Percentiles rank a stretch among this genome's conserved stretches.
These are phyloP conservation scores for Dioctria linearis DNA, from an alignment of 2,888 invertebrate species.

Conservation along the genomic window DNA sequence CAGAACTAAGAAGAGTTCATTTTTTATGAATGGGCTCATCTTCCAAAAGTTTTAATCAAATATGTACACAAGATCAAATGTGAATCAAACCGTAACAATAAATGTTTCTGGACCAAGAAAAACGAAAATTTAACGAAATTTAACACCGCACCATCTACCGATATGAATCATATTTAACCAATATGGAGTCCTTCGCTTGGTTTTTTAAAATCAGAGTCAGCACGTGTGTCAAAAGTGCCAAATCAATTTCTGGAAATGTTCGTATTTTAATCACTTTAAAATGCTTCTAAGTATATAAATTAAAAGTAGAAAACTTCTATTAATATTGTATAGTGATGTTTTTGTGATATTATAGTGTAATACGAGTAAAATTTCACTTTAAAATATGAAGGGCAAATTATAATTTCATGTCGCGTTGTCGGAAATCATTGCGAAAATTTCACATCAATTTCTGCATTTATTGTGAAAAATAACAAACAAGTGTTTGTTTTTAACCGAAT, in stretches of 20 bases:
- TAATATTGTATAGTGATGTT: not conserved
- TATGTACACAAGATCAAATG: too few species aligned
- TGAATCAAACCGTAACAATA: too few species aligned
- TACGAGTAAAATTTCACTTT: not conserved
- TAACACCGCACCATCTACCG: conserved; percentile 38
- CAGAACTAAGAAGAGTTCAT: too few species aligned
- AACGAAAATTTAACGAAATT: conserved; percentile 21
- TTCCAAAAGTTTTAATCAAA: too few species aligned
- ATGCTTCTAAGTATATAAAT: conserved; percentile 48
- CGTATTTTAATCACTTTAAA: conserved; percentile 65
- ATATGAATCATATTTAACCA: conserved; percentile 59
- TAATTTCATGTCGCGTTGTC: conserved; percentile 50
- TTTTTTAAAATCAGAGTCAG: conserved; percentile 71
- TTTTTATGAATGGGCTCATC: too few species aligned
- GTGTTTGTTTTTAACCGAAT: not conserved
- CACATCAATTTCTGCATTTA: conserved; percentile 13
- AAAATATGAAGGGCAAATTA: conserved; percentile 5
- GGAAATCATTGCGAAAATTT: conserved; percentile 37
- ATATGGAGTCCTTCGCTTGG: conserved; percentile 71
- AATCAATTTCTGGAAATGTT: conserved; percentile 70
- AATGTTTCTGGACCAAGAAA: not conserved
- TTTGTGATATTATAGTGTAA: not conserved
- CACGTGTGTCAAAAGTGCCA: conserved; percentile 72
- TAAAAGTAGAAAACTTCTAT: not conserved
- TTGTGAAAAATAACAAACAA: not conserved